Base-by-base conservation (phyloP, 2,888 invertebrate species). In the Trichogramma evanescens region DNA sequence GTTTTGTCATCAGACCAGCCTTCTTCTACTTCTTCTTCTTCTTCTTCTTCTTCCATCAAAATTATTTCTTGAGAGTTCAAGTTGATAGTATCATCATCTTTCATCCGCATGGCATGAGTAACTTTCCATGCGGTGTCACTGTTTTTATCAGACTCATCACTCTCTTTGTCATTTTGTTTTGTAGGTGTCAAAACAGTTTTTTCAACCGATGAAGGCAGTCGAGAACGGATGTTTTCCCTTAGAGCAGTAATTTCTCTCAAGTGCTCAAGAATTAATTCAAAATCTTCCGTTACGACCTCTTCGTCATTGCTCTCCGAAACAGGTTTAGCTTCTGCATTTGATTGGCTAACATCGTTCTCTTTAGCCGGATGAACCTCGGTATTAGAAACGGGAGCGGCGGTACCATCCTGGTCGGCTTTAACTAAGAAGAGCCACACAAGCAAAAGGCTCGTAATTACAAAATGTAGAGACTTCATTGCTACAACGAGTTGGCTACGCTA, bases 201-300 rank as follows among this genome's bases (percentile, higher is more conserved):
- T 4, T 74, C 71, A 42, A 71, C 68, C 3, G 65, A 56, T 0
- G 66, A 66, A 38, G 74, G 70, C 8, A 70, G 67, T 8, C 67
- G 50, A 26, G 73, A 72, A 26, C 71, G 48, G 53, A 75, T 68
- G 4, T 69, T 68, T 8, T 76, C 70, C 4, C 66, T 67, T 6
- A 75, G 58, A 4, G 67, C 69, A 49, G 68, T 68, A 1, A 75
- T 55, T 42, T 74, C 71, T 6, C 65, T 66, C 26, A 75, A 51
- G 6, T 70, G 69, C 45, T 74, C 71, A 50, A 71, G 68, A 7
- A 63, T 59, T 52, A 64, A 63, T 42, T 71, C 67, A n/a, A 70
- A 52, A 38, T 71, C 70, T n/a, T 70, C 70, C 4, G 65, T 56
- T 40, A 63, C 58, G 8, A 45, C 53, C 49, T 61, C 61, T 45